Evolutionary conservation across 2,888 invertebrate genomes (phyloP), one percentile per base, ranked within the genome.

Genomic region (Imbricaverruca yamaguchii): DNA sequence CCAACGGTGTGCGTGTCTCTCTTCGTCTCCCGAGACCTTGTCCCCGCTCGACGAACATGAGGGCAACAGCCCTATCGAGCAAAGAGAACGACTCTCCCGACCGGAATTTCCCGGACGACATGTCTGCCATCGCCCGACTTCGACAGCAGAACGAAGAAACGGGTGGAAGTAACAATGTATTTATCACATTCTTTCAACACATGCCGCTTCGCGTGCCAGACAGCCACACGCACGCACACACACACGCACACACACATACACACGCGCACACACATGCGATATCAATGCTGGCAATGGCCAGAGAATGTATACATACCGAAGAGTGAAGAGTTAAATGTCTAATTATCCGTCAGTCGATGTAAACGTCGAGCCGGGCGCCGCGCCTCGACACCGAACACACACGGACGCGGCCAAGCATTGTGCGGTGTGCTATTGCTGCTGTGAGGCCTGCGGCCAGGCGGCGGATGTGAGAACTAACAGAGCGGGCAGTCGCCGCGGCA

Each of bases 121-220:
- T 39, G 39, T 39, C 39, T 39, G 39, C 39, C 39, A 39, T 39
- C 39, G 4, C 39, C 39, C 39, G 39, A 39, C 39, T 39, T 39
- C 39, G 39, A 39, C 39, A 39, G 39, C 39, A 39, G 2, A 39
- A 4, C 39, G 39, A 39, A 39, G 39, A 39, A 4, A 39, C 39
- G 39, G 69, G 69, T 39, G 69, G 69, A 69, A 69, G 69, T 69
- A 69, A 69, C 69, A 69, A 69, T 69, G 69, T 69, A 69, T 69
- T 69, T 69, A 69, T 69, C 69, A 69, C 69, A 69, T 69, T 39
- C 69, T 69, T 69, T 69, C 69, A 12, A 39, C 23, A 69, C 69
- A 39, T 39, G 39, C 39, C 39, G 39, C 1, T 39, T 3, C 39
- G 39, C 39, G 39, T 39, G 39, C 39, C 39, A 4, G 39, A 3